phyloP scores from a whole-genome alignment of 2,113 vertebrate genomes.

The Erythrolamprus reginae region DNA sequence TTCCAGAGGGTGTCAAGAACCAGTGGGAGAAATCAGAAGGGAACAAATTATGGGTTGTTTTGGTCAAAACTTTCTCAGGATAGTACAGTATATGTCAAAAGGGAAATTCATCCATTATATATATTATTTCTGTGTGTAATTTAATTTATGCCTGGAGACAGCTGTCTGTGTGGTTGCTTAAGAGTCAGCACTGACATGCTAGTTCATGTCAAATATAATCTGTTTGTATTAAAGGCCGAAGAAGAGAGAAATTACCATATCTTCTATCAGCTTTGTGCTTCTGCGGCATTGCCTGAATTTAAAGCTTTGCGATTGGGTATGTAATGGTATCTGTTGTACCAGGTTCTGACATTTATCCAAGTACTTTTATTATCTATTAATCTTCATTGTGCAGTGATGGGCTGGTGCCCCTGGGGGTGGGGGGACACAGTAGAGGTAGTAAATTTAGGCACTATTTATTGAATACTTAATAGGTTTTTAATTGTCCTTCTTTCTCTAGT shows the following conservation, averaged over 20 bases:
- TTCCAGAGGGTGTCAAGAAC: not conserved
- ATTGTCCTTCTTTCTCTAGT: too few relatives aligned
- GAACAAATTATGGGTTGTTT: not conserved
- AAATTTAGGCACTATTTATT: too few relatives aligned
- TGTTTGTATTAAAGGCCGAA: conserved; percentile 83
- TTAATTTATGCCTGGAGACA: not conserved
- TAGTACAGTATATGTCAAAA: too few relatives aligned
- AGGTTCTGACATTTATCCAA: not conserved
- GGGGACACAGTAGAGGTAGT: too few relatives aligned
- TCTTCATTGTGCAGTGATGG: fast-evolving
- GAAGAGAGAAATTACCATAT: conserved; percentile 98
- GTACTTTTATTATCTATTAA: not conserved
- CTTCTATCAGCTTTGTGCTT: conserved; percentile 98
- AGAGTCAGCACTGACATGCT: not conserved
- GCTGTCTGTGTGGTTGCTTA: not conserved
- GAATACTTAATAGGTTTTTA: too few relatives aligned
- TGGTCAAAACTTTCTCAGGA: not conserved
- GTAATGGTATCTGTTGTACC: conserved; percentile 1
- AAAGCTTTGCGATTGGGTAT: conserved; percentile 86
- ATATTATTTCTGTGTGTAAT: not conserved
- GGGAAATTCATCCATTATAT: not conserved
- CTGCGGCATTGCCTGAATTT: conserved; percentile 86
- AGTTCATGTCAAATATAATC: not conserved
- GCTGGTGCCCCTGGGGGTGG: too few relatives aligned
- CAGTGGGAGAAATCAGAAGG: not conserved